Evolutionary conservation across 2,113 vertebrate genomes (phyloP), one percentile per base, ranked within the genome.

Genomic region (Colius striatus): DNA sequence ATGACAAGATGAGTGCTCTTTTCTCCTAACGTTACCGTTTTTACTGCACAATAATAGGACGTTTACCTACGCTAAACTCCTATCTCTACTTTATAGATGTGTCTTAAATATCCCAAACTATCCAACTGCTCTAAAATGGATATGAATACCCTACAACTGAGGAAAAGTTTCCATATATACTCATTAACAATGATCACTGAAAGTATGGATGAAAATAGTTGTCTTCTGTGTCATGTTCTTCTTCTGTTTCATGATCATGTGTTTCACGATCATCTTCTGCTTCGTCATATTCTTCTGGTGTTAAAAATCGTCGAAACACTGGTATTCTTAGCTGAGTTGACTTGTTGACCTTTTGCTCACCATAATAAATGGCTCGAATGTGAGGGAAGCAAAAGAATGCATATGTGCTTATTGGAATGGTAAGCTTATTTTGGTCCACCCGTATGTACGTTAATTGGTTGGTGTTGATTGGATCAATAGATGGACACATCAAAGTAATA

Each of bases 391-490:
- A 98, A 62, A 97, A 97, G 87, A 98, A 98, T 41, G 97, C 96
- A 0, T 98, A 98, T 45, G 94, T 94, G 93, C 95, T 98, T 85
- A 98, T 90, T 17, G 98, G 98, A 55, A 79, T 86, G 10, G 91
- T 98, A 38, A 99, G 97, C 96, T 97, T 98, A 88, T 98, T 99
- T 97, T 98, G 97, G 81, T 99, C 98, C 50, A 98, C 76, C 19
- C 98, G 97, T 19, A 99, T 98, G 12, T 98, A 98, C 38, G 98
- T 99, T 87, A 99, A 92, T 73, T 98, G 98, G 10, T 97, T 98
- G 84, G 87, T 91, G 84, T 97, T 94, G 82, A 88, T 32, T 19
- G 85, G 92, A 78, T 98, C 95, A 89, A 97, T 79, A 62, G 96
- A 57, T n/a, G 98, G 98, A 84, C 98, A 99, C 98, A 98, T 98